Evolutionary conservation across 2,888 invertebrate species (phyloP).

Genomic region (Papilio gigon): DNA sequence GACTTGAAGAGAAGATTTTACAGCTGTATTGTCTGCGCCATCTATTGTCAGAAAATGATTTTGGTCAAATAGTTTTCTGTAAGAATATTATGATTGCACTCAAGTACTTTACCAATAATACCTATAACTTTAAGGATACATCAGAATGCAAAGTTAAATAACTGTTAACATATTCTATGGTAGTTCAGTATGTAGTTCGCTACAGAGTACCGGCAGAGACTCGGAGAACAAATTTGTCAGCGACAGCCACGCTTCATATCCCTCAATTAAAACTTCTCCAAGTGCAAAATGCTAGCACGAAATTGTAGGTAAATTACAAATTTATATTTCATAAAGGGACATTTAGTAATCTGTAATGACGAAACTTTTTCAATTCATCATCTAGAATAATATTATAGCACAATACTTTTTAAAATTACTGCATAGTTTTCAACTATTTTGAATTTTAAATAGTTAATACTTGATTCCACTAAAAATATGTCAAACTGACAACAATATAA

Average conservation of each 20-base stretch:
- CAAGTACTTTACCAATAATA: no score
- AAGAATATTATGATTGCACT: no score
- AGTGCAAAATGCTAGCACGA: constrained; percentile 5
- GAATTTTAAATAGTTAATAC: no score
- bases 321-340: neutral
- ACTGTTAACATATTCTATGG: constrained; percentile 15
- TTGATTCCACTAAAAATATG: no score
- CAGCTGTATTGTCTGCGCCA: no score
- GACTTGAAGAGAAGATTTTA: neutral
- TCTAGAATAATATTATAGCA: no score
- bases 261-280: constrained; percentile 29
- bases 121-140: neutral
- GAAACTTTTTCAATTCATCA: neutral
- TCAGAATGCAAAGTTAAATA: neutral
- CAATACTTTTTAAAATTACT: no score
- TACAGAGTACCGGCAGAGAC: neutral
- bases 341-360: neutral
- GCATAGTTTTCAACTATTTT: no score
- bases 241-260: constrained; percentile 28
- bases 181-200: constrained; percentile 7
- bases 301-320: constrained; percentile 1
- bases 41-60: no score
- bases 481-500: no score
- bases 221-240: constrained; percentile 5
- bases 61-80: no score